phyloP scores from a whole-genome alignment of 2,888 invertebrate species.

The Aleiodes testaceus region DNA sequence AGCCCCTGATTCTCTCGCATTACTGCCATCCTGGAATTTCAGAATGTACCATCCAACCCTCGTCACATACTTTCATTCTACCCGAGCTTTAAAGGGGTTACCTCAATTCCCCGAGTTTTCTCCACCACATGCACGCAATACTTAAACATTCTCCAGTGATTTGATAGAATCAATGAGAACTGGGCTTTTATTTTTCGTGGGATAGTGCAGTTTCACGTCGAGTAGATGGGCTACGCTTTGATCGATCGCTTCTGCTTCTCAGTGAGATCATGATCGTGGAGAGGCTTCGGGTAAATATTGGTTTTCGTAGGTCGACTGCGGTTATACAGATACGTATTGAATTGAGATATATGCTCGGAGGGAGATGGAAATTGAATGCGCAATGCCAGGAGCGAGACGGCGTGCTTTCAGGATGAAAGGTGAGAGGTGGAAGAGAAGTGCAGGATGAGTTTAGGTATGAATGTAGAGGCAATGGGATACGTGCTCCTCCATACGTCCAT shows the following conservation, averaged over 20 bases:
- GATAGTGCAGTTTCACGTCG: not conserved
- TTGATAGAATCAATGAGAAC: not conserved
- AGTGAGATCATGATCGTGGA: conserved; percentile 56
- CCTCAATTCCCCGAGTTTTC: not conserved
- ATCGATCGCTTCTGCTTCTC: conserved; percentile 56
- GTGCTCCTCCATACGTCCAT: conserved; percentile 45
- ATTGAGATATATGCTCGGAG: conserved; percentile 47
- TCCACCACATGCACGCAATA: not conserved
- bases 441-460: conserved; percentile 24
- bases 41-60: not conserved
- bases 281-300: conserved; percentile 61
- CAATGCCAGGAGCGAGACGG: conserved; percentile 13
- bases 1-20: not conserved
- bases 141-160: conserved; percentile 14
- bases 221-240: conserved; percentile 23
- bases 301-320: conserved; percentile 53
- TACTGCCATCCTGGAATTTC: not conserved
- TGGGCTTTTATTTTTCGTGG: not conserved
- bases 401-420: conserved; percentile 37
- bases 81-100: not conserved
- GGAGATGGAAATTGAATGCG: conserved; percentile 9
- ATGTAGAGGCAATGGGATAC: conserved; percentile 50
- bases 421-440: conserved; percentile 33
- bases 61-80: not conserved
- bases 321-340: conserved; percentile 47